Evolutionary conservation across 2,888 invertebrate genomes (phyloP).

Genomic region (Sericinus montela): DNA sequence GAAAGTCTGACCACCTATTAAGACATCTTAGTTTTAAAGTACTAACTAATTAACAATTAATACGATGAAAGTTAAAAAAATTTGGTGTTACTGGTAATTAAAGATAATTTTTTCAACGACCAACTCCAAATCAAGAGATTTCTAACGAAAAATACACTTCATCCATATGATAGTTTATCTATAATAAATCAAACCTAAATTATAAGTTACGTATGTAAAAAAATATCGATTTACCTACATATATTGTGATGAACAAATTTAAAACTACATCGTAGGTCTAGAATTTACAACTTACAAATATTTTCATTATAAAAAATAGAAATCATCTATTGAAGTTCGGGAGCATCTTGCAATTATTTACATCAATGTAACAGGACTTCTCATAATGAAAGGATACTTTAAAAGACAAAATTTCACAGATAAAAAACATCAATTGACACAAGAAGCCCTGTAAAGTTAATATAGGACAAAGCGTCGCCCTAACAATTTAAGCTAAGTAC

Average conservation of each 20-base stretch:
- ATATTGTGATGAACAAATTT: constrained; percentile 7
- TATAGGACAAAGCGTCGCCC: constrained; percentile 12
- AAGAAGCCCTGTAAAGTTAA: constrained; percentile 18
- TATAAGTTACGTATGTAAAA: constrained; percentile 4
- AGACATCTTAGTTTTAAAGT: constrained; percentile 51
- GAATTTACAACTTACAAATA: constrained; percentile 8
- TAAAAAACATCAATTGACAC: not conserved
- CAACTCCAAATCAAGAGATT: no score
- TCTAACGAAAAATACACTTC: not conserved
- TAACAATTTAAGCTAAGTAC: constrained; percentile 49
- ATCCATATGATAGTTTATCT: not conserved
- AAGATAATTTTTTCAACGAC: no score
- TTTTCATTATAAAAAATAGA: not conserved
- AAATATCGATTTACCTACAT: not conserved
- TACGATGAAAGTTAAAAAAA: constrained; percentile 18
- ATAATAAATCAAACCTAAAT: not conserved
- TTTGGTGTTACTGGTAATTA: no score
- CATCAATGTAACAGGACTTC: not conserved
- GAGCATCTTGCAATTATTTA: constrained; percentile 5
- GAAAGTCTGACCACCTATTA: constrained; percentile 26
- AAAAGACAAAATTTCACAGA: no score
- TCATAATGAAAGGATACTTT: no score
- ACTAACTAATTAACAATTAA: constrained; percentile 40
- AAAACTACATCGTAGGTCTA: not conserved
- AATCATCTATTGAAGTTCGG: not conserved